phyloP scores from a whole-genome alignment of 2,113 vertebrate species.

The Paratilapia polleni region DNA sequence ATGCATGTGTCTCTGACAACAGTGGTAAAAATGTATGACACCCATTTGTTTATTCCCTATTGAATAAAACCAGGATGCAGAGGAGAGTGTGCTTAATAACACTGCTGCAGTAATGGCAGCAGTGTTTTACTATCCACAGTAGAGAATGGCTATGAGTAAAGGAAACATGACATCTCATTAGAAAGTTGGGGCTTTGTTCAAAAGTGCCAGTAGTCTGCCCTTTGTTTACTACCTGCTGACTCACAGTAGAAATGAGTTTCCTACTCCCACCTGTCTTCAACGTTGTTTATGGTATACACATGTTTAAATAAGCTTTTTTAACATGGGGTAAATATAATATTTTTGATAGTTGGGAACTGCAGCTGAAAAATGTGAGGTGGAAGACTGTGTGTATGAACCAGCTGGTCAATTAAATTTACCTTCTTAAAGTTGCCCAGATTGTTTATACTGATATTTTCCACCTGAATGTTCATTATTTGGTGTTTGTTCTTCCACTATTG shows the following conservation, averaged over 20 bases:
- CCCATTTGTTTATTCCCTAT: neutral
- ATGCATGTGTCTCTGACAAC: neutral
- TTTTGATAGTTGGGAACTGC: neutral
- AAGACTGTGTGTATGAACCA: neutral
- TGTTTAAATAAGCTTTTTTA: neutral
- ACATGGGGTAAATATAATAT: neutral
- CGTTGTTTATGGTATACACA: neutral
- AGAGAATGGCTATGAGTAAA: neutral
- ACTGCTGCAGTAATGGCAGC: neutral
- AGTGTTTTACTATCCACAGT: neutral
- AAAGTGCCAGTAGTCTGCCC: neutral
- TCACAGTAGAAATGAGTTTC: neutral
- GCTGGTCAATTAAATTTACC: no score
- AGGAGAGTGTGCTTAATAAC: neutral
- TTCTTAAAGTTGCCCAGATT: no score
- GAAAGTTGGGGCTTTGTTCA: neutral
- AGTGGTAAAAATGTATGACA: neutral
- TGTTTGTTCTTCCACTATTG: no score
- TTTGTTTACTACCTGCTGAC: neutral
- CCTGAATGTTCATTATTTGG: no score
- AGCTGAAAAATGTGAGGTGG: neutral
- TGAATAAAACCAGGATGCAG: neutral
- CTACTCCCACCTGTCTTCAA: neutral
- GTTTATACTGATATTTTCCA: no score
- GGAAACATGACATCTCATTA: slow-evolving; percentile 1